Evolutionary conservation across 30 jellyfish, hydroid and myxozoan genomes (phyloP).

Genomic region (Catostylus mosaicus): DNA sequence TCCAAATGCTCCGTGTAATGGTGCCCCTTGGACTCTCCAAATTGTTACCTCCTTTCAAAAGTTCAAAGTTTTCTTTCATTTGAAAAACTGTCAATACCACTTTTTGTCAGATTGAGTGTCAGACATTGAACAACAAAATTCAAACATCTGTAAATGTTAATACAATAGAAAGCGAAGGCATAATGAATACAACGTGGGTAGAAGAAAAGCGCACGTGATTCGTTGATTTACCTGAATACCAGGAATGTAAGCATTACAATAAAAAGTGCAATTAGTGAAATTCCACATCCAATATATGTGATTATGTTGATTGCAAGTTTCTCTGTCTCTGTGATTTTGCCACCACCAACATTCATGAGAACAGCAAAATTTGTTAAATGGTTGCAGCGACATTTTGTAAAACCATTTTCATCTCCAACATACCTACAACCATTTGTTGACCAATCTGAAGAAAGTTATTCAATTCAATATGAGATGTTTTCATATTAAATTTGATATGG

Average conservation of each 20-base stretch:
- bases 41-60: no score
- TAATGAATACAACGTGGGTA: no score
- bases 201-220: not conserved
- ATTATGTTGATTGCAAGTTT: constrained; percentile 37
- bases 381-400: constrained; percentile 55
- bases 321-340: constrained; percentile 5
- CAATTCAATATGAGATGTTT: no score
- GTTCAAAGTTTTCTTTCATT: no score
- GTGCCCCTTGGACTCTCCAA: no score
- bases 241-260: constrained; percentile 25
- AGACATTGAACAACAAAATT: no score
- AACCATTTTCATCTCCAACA: constrained; percentile 20
- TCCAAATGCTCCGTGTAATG: no score
- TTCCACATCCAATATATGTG: constrained; percentile 66
- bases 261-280: constrained; percentile 49
- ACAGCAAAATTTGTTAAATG: constrained; percentile 74
- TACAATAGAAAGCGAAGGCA: no score
- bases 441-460: constrained; percentile 38
- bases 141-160: no score
- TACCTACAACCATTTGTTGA: constrained; percentile 59
- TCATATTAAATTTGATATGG: not conserved
- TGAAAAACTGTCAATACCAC: no score
- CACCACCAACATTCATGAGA: constrained; percentile 52
- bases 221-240: constrained; percentile 36
- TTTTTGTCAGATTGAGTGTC: no score